phyloP scores from a whole-genome alignment of 2,113 vertebrate genomes.

The Tetrao urogallus region DNA sequence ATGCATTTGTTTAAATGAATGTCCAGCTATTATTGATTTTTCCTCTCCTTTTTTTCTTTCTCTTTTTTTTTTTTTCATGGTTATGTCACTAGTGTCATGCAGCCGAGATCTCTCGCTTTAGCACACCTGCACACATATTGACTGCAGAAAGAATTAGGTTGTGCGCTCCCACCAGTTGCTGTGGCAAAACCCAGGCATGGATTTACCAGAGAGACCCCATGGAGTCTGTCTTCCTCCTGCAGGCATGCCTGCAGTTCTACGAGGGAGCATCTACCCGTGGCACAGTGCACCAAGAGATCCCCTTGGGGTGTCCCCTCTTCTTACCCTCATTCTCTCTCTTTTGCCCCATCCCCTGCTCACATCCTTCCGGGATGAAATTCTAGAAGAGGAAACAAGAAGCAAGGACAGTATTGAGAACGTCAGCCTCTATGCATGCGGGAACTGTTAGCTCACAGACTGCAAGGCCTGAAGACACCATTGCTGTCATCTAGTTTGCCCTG shows the following conservation, averaged over 20 bases:
- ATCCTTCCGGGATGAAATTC: background rate
- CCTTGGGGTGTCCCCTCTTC: background rate
- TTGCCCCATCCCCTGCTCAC: background rate
- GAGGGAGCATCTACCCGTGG: accelerated
- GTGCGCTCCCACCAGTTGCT: background rate
- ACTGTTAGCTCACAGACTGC: background rate
- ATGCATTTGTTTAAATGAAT: slow-evolving; percentile 80
- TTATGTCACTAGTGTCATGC: slow-evolving; percentile 49
- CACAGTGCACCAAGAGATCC: background rate
- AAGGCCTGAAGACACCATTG: background rate
- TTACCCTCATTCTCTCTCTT: background rate
- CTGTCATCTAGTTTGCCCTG: background rate
- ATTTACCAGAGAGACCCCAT: background rate
- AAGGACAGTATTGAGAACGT: background rate
- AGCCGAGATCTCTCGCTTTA: slow-evolving; percentile 20
- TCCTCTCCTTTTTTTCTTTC: background rate
- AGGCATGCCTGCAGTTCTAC: background rate
- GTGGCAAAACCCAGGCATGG: slow-evolving; percentile 3
- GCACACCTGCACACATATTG: slow-evolving; percentile 59
- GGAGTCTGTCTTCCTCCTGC: background rate
- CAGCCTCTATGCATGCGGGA: accelerated
- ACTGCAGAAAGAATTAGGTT: slow-evolving; percentile 11
- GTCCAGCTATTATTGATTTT: slow-evolving; percentile 75
- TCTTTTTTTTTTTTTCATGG: background rate
- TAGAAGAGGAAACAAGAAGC: background rate